Base-by-base conservation (phyloP, 2,797 vertebrate genomes). In the Anguilla obscura region DNA sequence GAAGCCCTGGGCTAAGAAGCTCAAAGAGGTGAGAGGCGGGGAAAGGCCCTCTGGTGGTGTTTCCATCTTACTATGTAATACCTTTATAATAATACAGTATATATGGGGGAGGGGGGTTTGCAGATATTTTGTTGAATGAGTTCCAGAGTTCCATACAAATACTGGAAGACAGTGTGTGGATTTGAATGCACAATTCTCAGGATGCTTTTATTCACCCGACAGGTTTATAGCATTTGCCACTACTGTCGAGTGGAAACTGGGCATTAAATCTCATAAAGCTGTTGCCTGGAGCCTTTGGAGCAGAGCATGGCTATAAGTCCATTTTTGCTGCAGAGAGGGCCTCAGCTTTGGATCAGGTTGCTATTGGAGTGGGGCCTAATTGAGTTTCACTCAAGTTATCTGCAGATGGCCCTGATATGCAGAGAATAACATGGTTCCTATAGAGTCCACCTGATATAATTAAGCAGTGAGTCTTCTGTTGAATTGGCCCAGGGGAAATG, bases 1-100 rank as follows among this genome's bases (percentile, higher is more conserved):
- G 94, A 99, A 99, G 86, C 98, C 98, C 18, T 99, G 98, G 98
- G 97, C 98, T 92, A 99, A 99, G 92, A 99, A 99, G 92, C 96
- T 99, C 48, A 99, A 99, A 93, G 98, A 99, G 98, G 98, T 99
- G 88, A 95, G 92, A 30, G 8, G 66, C 40, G 79, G 33, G 66
- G 45, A 52, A 21, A 74, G 66, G 24, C 84, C 27, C 30, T 40
- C 36, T 36, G 21, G 14, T 40, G 36, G 16, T 45, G 36, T 79
- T 45, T 79, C 45, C 12, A 40, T 40, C 36, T 36, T 40, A 14
- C 74, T 40, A 1, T 79, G 33, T 69, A 2, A 69, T 27, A 10
- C 16, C 24, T 8, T 52, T 52, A 52, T 52, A 52, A 52, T n/a
- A n/a, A 69, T 69, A 69, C 16, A 63, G 3, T 69, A 27, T 9